These are phyloP conservation scores for Melanotaenia boesemani DNA, from an alignment of 2,797 vertebrate genomes.

Conservation along the genomic window DNA sequence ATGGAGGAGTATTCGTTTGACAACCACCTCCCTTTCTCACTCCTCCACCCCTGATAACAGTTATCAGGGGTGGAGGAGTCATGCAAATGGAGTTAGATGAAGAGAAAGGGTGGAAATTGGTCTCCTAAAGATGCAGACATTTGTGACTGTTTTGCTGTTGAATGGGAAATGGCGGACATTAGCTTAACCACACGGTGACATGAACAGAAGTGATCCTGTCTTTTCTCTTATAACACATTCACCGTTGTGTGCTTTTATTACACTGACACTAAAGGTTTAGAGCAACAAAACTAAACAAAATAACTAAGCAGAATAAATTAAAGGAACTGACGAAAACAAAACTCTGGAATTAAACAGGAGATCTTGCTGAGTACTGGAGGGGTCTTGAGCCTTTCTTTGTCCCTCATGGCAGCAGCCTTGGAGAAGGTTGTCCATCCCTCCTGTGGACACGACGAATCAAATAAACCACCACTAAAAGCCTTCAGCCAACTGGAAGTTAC, in stretches of 20 bases:
- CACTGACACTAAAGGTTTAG: too few relatives aligned
- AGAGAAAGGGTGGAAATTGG: neutral
- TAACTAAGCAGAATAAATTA: too few relatives aligned
- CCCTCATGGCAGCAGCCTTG: neutral
- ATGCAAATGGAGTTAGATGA: conserved; percentile 18
- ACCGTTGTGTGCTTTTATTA: too few relatives aligned
- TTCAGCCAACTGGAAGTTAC: conserved; percentile 30
- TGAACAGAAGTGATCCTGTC: too few relatives aligned
- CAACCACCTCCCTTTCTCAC: conserved; percentile 27
- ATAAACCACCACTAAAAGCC: neutral
- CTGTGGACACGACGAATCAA: conserved; percentile 1
- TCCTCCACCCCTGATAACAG: conserved; percentile 48
- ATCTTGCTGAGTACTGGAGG: too few relatives aligned
- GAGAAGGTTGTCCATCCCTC: neutral
- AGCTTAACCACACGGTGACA: too few relatives aligned
- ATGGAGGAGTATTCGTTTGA: conserved; percentile 24
- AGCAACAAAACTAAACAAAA: too few relatives aligned
- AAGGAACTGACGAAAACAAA: neutral
- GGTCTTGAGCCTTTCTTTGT: neutral
- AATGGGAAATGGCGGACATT: neutral
- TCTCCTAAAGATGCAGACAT: conserved; percentile 1
- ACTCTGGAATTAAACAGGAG: neutral
- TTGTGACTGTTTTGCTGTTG: neutral
- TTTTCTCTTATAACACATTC: too few relatives aligned
- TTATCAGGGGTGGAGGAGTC: conserved; percentile 53